phyloP scores from a whole-genome alignment of 2,113 vertebrate genomes.

The Lates calcarifer region DNA sequence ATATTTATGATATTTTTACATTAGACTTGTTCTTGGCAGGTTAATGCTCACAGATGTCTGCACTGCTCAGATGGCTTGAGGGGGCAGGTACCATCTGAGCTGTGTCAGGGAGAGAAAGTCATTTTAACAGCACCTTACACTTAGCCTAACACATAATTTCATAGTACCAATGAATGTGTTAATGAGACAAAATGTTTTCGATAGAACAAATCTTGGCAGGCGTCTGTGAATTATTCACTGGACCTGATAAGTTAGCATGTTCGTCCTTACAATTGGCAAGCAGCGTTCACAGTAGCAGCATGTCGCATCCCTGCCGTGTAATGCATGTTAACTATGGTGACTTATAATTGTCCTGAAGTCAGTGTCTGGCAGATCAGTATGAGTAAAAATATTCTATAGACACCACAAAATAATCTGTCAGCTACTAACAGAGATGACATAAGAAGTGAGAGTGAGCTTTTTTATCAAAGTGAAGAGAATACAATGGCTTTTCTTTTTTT shows the following conservation, averaged over 20 bases:
- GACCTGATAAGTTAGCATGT: constrained; percentile 69
- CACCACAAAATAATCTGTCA: constrained; percentile 24
- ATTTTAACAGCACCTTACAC: constrained; percentile 81
- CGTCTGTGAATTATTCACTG: constrained; percentile 77
- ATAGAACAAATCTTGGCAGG: constrained; percentile 76
- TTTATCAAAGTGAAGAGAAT: constrained; percentile 40
- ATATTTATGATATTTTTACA: constrained; percentile 77
- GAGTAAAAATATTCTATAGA: constrained; percentile 29
- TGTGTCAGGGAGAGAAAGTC: constrained; percentile 80
- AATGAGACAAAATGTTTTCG: constrained; percentile 82
- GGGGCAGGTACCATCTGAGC: constrained; percentile 86
- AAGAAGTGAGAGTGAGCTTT: constrained; percentile 49
- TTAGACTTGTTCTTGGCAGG: constrained; percentile 81
- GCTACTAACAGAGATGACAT: constrained; percentile 30
- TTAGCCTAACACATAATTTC: constrained; percentile 79
- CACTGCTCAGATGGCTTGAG: constrained; percentile 86
- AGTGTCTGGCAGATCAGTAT: constrained; percentile 27
- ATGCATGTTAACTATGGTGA: constrained; percentile 49
- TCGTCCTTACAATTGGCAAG: constrained; percentile 49
- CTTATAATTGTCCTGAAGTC: constrained; percentile 36
- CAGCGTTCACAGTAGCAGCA: constrained; percentile 56
- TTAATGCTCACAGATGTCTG: constrained; percentile 83
- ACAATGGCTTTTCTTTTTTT: constrained; percentile 53
- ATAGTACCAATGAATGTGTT: constrained; percentile 82
- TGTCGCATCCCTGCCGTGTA: constrained; percentile 43